Conservation (phyloP, 2,888 invertebrate species). For the Pseudococcus viburni region DNA sequence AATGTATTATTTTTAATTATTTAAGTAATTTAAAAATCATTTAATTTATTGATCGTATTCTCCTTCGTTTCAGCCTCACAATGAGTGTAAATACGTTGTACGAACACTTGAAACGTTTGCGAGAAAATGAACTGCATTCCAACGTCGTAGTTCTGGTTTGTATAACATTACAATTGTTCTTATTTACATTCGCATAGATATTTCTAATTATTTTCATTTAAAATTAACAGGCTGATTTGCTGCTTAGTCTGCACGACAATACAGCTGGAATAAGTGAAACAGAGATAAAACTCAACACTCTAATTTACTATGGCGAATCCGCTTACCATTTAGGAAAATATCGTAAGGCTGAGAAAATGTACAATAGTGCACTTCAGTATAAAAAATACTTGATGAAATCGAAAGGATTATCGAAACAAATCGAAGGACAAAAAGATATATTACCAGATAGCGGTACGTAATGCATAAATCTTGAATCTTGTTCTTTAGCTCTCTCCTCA, state of each 20-base stretch:
- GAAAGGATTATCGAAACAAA: slow-evolving; percentile 73
- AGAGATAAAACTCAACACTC: slow-evolving; percentile 79
- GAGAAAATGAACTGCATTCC: slow-evolving; percentile 80
- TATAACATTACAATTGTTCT: slow-evolving; percentile 64
- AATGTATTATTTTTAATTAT: neutral
- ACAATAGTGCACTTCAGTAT: slow-evolving; percentile 77
- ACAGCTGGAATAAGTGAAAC: slow-evolving; percentile 76
- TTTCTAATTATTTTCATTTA: neutral
- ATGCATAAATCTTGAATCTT: neutral
- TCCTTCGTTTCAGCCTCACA: neutral
- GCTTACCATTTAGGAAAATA: slow-evolving; percentile 79
- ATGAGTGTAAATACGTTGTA: slow-evolving; percentile 75
- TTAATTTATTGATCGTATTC: neutral
- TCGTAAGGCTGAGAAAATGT: slow-evolving; percentile 79
- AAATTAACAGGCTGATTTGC: slow-evolving; percentile 76
- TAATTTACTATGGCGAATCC: slow-evolving; percentile 81
- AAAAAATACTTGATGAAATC: slow-evolving; percentile 77
- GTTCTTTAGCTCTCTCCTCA: neutral
- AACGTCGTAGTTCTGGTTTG: slow-evolving; percentile 81
- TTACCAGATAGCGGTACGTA: slow-evolving; percentile 74
- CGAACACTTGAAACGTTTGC: slow-evolving; percentile 80
- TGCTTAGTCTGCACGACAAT: slow-evolving; percentile 78
- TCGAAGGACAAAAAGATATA: slow-evolving; percentile 74
- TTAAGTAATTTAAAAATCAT: neutral
- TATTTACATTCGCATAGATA: neutral